A percentile compares a stretch with the other conserved stretches of the same genome.
Conservation (phyloP, 2,113 vertebrate genomes). For the Chionomys nivalis region DNA sequence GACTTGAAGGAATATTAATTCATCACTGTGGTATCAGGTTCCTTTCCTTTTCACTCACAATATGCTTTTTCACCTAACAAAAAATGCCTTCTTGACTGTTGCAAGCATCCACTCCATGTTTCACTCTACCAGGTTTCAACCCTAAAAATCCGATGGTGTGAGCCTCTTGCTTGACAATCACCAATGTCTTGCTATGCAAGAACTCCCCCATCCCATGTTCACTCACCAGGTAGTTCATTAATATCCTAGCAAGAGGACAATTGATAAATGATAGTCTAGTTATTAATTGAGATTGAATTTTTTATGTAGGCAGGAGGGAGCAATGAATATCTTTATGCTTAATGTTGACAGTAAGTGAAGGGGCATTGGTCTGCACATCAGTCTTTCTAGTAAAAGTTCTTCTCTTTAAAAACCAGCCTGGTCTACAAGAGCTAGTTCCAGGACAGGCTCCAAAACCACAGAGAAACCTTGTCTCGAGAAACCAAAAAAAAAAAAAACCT, state of each 20-base stretch:
- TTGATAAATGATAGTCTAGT: neutral
- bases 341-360: conserved; percentile 6
- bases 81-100: neutral
- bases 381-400: neutral
- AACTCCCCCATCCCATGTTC: neutral
- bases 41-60: neutral
- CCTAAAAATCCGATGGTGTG: neutral
- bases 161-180: neutral
- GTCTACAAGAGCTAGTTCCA: too few species aligned
- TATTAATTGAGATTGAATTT: neutral
- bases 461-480: too few species aligned
- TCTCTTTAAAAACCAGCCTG: neutral
- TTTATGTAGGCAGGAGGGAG: neutral
- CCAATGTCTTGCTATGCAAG: neutral
- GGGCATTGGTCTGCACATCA: neutral
- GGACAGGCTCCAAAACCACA: too few species aligned
- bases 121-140: neutral
- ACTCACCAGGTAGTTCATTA: neutral
- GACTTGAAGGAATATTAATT: neutral
- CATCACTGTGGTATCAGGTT: neutral
- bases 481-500: neutral
- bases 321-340: neutral
- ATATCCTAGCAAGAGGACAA: neutral
- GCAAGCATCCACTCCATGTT: neutral
- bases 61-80: neutral